These are phyloP conservation scores for Mystacornis crossleyi DNA, from an alignment of 2,113 vertebrate genomes.

Conservation along the genomic window DNA sequence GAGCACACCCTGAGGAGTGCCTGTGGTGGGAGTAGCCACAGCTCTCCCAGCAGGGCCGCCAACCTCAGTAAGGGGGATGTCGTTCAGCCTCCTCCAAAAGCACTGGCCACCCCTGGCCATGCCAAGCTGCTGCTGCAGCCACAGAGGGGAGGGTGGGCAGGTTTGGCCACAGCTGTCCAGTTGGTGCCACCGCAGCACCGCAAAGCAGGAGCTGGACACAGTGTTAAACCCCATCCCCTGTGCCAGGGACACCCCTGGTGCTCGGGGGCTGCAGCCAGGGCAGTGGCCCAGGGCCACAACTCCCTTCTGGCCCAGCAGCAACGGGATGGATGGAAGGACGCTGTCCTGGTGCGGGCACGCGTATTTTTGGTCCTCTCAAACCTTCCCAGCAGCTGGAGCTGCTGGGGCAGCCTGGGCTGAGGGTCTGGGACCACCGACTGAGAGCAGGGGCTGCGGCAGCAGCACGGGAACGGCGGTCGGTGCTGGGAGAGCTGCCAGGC, in stretches of 20 bases:
- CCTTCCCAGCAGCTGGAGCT: background rate
- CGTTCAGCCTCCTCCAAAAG: background rate
- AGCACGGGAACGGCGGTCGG: rapidly evolving
- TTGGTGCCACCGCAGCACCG: background rate
- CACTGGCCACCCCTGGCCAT: rapidly evolving
- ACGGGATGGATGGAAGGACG: rapidly evolving
- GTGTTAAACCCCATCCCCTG: background rate
- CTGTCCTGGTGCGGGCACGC: rapidly evolving
- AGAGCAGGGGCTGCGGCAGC: background rate
- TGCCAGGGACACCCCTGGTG: rapidly evolving
- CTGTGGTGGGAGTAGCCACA: rapidly evolving
- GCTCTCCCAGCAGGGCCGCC: background rate
- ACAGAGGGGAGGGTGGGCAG: background rate
- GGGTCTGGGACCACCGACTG: background rate
- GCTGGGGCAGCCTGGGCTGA: background rate
- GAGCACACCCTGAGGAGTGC: rapidly evolving
- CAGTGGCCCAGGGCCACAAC: background rate
- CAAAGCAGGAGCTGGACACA: background rate
- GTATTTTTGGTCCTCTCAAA: rapidly evolving
- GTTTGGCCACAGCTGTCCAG: background rate
- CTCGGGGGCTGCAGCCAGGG: background rate
- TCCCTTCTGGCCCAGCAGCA: background rate
- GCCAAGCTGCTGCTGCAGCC: background rate
- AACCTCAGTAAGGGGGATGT: rapidly evolving
- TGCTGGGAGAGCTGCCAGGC: background rate